Base-by-base conservation (phyloP, 2,888 invertebrate species). In the Argyresthia goedartella region DNA sequence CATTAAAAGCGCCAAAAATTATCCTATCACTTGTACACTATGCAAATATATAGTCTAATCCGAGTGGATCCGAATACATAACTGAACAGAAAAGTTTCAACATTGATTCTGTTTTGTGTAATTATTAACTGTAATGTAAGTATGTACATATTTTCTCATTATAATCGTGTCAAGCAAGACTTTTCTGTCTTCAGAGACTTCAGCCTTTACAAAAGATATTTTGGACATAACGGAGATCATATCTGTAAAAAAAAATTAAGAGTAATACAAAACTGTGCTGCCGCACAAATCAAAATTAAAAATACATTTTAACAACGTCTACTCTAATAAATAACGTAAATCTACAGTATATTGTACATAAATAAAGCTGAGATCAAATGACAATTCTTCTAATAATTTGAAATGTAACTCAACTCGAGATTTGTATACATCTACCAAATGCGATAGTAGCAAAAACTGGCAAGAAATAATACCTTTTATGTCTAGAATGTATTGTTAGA, bases 341-440 rank as follows among this genome's bases (percentile, higher is more conserved):
- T 70, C 71, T 76, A 76, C 65, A 67, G 66, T 73, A 69, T 73
- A 75, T 73, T 73, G 71, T 67, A 79, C 69, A 76, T 81, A 79
- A 81, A 81, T 78, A 81, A 81, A 35, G 78, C 78, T 85, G 85
- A 86, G 85, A 86, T 86, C 85, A 85, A 72, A 78, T 70, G 72
- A 73, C 75, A 76, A 71, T 74, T 75, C 69, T 70, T 63, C 67
- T 70, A 70, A 59, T 13, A 50, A 14, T 50, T 33, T 34, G 13
- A 50, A 50, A 49, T 36, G 36, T 15, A 47, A 33, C n/a, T n/a
- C 48, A 35, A 48, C 48, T 36, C 35, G 10, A 14, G 10, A 25
- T 25, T 25, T 25, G 25, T 25, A 25, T 25, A 25, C 25, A 2
- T 25, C 25, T 25, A 25, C 25, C 25, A 25, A 25, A 25, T 25